Percentiles rank a stretch among this genome's conserved stretches.
These are phyloP conservation scores for Heteractis magnifica DNA, from an alignment of 92 coral and sea anemone species.

Conservation along the genomic window DNA sequence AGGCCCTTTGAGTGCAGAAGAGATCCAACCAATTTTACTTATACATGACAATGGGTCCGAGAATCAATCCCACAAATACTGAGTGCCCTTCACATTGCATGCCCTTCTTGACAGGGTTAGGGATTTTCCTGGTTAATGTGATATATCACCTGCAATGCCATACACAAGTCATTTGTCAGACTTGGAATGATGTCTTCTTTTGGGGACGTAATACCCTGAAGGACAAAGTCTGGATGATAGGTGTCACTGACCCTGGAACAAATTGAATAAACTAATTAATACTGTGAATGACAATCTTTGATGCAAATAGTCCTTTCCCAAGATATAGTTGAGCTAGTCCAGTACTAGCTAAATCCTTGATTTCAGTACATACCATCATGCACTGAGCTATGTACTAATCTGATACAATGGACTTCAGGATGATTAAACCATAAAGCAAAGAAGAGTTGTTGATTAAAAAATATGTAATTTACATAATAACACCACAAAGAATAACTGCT, in stretches of 20 bases:
- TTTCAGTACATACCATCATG: no score
- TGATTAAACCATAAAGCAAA: no score
- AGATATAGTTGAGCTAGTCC: neutral
- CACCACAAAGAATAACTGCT: no score
- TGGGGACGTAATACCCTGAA: slow-evolving; percentile 72
- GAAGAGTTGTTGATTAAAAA: no score
- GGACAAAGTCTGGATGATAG: slow-evolving; percentile 94
- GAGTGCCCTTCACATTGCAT: no score
- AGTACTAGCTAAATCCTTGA: no score
- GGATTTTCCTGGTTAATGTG: neutral
- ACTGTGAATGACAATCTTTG: neutral
- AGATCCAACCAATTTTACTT: neutral
- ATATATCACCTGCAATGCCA: slow-evolving; percentile 74
- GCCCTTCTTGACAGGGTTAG: neutral
- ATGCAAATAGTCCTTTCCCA: neutral
- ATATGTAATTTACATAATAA: no score
- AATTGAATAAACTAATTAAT: neutral
- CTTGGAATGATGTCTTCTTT: slow-evolving; percentile 50
- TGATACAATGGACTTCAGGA: no score
- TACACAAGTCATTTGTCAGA: slow-evolving; percentile 60
- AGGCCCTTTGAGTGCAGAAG: neutral
- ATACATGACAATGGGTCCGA: neutral
- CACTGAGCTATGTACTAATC: no score
- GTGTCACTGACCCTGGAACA: slow-evolving; percentile 65
- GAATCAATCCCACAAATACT: neutral